These are phyloP conservation scores for Triplophysa bombifrons DNA, from an alignment of 2,797 vertebrate genomes.

Conservation along the genomic window DNA sequence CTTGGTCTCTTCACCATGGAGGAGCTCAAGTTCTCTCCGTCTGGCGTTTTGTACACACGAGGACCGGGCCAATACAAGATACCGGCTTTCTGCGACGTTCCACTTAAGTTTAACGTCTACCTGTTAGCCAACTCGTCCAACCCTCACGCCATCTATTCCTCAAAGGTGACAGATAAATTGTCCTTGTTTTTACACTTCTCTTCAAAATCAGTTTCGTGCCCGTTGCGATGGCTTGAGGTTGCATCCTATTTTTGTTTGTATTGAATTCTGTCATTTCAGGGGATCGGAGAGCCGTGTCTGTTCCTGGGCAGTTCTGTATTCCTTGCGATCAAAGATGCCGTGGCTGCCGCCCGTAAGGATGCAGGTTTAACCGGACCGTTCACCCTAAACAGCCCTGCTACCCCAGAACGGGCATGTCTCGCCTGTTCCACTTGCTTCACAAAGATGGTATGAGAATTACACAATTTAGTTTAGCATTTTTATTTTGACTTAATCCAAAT, in stretches of 20 bases:
- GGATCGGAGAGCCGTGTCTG: slow-evolving; percentile 83
- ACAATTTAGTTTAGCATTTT: not conserved
- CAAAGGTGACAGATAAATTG: slow-evolving; percentile 75
- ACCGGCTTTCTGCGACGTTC: slow-evolving; percentile 82
- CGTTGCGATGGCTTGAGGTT: no score
- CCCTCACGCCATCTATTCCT: slow-evolving; percentile 85
- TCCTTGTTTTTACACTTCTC: not conserved
- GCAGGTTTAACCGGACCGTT: slow-evolving; percentile 74
- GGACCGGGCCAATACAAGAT: slow-evolving; percentile 85
- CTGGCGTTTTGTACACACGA: slow-evolving; percentile 80
- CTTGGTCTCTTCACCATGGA: slow-evolving; percentile 84
- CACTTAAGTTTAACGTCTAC: slow-evolving; percentile 77
- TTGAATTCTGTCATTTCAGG: slow-evolving; percentile 69
- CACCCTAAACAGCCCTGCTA: slow-evolving; percentile 81
- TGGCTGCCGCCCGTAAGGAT: slow-evolving; percentile 74
- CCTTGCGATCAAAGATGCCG: slow-evolving; percentile 86
- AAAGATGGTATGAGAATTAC: slow-evolving; percentile 75
- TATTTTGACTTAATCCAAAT: no score
- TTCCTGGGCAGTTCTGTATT: slow-evolving; percentile 88
- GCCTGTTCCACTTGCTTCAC: slow-evolving; percentile 81
- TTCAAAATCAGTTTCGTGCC: no score
- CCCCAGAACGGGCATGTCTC: slow-evolving; percentile 80
- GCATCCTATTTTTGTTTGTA: not conserved
- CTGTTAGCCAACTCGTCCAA: slow-evolving; percentile 77
- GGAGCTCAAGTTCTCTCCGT: slow-evolving; percentile 84